These are phyloP conservation scores for Heliconius ismenius DNA, from an alignment of 2,888 invertebrate genomes.

Conservation along the genomic window DNA sequence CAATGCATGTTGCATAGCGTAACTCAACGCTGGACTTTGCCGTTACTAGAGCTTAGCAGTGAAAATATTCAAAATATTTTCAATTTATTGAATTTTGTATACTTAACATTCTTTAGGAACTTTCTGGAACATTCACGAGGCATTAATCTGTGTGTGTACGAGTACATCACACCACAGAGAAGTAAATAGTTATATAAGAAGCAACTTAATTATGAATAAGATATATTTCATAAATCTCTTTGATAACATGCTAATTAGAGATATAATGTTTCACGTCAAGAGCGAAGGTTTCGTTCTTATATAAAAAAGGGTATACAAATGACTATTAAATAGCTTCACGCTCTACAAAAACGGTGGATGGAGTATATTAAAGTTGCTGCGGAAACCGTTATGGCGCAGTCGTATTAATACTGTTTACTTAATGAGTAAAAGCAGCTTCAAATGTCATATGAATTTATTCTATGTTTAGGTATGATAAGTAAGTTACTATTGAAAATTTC, in stretches of 20 bases:
- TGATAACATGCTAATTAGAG: slow-evolving; percentile 19
- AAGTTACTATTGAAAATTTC: not conserved
- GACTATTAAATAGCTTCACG: slow-evolving; percentile 18
- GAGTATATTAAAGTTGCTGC: not conserved
- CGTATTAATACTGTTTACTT: not conserved
- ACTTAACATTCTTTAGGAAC: too few species aligned
- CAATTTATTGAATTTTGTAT: too few species aligned
- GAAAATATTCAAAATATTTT: too few species aligned
- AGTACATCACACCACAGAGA: not conserved
- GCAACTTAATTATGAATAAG: slow-evolving; percentile 11
- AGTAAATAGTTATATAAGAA: slow-evolving; percentile 14
- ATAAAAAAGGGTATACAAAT: slow-evolving; percentile 8
- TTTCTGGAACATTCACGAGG: not conserved
- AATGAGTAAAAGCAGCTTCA: not conserved
- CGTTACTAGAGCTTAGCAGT: too few species aligned
- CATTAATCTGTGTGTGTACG: too few species aligned
- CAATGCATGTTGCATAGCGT: too few species aligned
- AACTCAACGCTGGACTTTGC: too few species aligned
- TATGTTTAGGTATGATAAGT: not conserved
- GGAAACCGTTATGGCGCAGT: slow-evolving; percentile 1
- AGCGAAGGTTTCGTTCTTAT: slow-evolving; percentile 1
- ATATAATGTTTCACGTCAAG: slow-evolving; percentile 21
- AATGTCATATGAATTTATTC: not conserved
- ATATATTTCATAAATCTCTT: slow-evolving; percentile 25
- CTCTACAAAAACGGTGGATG: slow-evolving; percentile 16